Conservation (phyloP, 2,113 vertebrate species). For the Ia io region DNA sequence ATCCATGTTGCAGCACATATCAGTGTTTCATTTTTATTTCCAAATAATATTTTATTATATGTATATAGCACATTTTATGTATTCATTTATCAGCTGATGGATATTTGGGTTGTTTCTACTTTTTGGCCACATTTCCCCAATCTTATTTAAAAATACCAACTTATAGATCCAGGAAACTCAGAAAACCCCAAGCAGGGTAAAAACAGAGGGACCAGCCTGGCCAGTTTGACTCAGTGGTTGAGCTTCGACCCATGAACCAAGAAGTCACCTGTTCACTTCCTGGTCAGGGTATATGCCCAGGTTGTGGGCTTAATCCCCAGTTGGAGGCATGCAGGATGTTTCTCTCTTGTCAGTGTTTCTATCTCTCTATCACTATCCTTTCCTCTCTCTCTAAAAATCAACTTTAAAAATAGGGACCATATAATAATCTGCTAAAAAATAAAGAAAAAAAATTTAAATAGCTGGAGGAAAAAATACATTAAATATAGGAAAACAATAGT, state of each 20-base stretch:
- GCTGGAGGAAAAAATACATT: not conserved
- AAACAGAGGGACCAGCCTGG: not conserved
- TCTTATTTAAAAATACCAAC: not conserved
- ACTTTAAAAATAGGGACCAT: not conserved
- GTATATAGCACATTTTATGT: conserved; percentile 3
- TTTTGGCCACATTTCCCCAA: not conserved
- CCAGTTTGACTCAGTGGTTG: too few relatives aligned
- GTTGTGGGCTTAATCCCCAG: too few relatives aligned
- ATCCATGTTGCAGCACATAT: not conserved
- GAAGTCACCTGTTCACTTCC: too few relatives aligned
- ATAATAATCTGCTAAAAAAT: not conserved
- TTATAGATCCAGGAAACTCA: not conserved
- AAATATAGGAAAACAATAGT: not conserved
- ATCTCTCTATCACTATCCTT: too few relatives aligned
- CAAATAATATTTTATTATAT: not conserved
- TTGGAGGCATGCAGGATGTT: too few relatives aligned
- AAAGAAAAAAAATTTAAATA: not conserved
- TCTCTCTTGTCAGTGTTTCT: too few relatives aligned
- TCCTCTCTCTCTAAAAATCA: too few relatives aligned
- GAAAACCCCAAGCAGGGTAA: not conserved
- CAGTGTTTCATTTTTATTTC: not conserved
- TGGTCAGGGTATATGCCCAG: too few relatives aligned
- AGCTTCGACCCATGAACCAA: too few relatives aligned
- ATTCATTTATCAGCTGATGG: not conserved
- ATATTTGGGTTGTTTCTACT: not conserved